Conservation (phyloP, 2,888 invertebrate genomes). For the Linyphia triangularis region DNA sequence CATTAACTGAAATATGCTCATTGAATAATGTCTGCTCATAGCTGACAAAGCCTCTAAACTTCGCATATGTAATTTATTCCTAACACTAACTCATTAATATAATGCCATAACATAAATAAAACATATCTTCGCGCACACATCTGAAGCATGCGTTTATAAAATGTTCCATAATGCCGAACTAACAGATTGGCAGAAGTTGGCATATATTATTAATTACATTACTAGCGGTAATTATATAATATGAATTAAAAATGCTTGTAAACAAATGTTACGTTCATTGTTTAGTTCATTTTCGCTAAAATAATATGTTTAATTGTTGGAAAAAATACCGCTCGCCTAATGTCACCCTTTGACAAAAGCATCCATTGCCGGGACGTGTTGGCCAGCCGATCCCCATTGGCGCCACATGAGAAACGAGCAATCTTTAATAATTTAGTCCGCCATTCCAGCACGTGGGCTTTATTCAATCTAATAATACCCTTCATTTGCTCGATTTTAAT, state of each 20-base stretch:
- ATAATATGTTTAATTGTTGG: background rate
- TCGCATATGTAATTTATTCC: too few species aligned
- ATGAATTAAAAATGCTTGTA: background rate
- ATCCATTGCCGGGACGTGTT: background rate
- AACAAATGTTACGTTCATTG: background rate
- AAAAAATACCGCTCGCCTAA: background rate
- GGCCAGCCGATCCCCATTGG: background rate
- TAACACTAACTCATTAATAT: too few species aligned
- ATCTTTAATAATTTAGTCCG: conserved; percentile 11
- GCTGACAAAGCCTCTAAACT: too few species aligned
- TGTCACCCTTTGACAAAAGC: background rate
- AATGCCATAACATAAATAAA: too few species aligned
- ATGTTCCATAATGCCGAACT: too few species aligned
- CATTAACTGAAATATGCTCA: too few species aligned
- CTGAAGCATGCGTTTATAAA: too few species aligned
- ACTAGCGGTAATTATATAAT: too few species aligned
- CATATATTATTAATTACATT: too few species aligned
- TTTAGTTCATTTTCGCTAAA: background rate
- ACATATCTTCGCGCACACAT: too few species aligned
- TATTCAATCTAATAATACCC: conserved; percentile 33
- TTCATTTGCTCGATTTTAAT: background rate
- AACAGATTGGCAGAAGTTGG: too few species aligned
- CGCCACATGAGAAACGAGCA: conserved; percentile 5
- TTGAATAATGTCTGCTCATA: too few species aligned
- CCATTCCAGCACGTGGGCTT: conserved; percentile 14